Conservation (phyloP, 2,888 invertebrate species). For the Arge pagana region DNA sequence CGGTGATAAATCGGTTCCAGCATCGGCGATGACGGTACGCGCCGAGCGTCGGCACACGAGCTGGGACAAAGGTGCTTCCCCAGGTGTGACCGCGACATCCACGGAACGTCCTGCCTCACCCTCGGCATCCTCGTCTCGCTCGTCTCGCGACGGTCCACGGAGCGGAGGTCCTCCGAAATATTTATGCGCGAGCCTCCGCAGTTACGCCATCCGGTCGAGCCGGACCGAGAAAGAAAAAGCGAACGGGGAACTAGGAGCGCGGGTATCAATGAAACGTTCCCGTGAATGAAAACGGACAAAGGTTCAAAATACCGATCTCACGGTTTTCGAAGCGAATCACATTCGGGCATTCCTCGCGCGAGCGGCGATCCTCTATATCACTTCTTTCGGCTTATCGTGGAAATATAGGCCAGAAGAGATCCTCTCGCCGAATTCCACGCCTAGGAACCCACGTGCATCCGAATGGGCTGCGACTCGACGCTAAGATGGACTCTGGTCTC, state of each 20-base stretch:
- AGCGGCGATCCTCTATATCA: slow-evolving; percentile 4
- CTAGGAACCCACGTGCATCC: no score
- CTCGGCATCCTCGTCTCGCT: slow-evolving; percentile 32
- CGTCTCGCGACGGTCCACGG: slow-evolving; percentile 42
- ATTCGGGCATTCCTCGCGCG: slow-evolving; percentile 36
- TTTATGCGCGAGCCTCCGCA: slow-evolving; percentile 50
- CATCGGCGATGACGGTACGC: slow-evolving; percentile 34
- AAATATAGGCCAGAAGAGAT: slow-evolving; percentile 5
- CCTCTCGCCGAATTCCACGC: slow-evolving; percentile 1
- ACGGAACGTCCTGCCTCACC: slow-evolving; percentile 44
- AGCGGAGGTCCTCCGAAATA: slow-evolving; percentile 43
- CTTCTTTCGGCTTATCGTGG: neutral
- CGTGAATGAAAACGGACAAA: slow-evolving; percentile 56
- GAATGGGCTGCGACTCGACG: no score
- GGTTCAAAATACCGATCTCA: slow-evolving; percentile 54
- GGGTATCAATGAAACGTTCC: slow-evolving; percentile 54
- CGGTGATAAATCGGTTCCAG: slow-evolving; percentile 43
- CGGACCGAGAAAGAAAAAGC: slow-evolving; percentile 41
- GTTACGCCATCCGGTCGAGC: slow-evolving; percentile 52
- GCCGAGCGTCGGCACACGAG: slow-evolving; percentile 29
- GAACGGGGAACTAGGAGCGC: slow-evolving; percentile 22
- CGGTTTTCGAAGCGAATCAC: slow-evolving; percentile 36
- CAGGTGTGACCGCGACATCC: slow-evolving; percentile 51
- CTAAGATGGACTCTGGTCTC: no score
- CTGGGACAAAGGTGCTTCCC: slow-evolving; percentile 33